Evolutionary conservation across 2,113 vertebrate genomes (phyloP).

Genomic region (Ovibos moschatus): DNA sequence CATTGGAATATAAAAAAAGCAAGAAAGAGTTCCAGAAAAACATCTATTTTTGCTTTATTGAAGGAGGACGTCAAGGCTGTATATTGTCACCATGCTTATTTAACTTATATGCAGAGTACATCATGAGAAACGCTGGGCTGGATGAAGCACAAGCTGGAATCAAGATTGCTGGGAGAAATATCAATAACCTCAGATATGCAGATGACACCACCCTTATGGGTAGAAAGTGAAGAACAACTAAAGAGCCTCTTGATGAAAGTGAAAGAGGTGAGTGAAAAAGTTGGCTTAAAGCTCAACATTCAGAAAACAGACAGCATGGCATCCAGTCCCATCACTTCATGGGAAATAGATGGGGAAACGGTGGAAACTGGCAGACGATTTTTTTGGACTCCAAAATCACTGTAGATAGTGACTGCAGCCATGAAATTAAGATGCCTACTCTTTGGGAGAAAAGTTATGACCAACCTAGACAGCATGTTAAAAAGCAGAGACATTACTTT

Average conservation of each 20-base stretch:
- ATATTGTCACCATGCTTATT: neutral
- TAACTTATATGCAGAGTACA: neutral
- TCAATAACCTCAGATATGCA: neutral
- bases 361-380: neutral
- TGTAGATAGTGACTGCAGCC: neutral
- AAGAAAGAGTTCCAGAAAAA: neutral
- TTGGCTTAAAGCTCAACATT: neutral
- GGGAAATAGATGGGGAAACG: neutral
- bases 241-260: neutral
- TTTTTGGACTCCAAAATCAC: neutral
- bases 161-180: neutral
- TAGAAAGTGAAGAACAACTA: neutral
- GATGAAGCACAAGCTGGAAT: neutral
- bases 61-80: neutral
- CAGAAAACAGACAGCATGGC: neutral
- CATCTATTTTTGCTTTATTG: neutral
- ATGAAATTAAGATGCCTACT: neutral
- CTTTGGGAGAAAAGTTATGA: neutral
- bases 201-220: neutral
- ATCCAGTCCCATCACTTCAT: neutral
- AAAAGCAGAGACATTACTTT: neutral
- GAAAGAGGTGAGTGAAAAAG: neutral
- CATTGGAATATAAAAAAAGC: neutral
- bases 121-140: neutral
- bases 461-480: neutral